Evolutionary conservation across 2,888 invertebrate species (phyloP).

Genomic region (Punctoribates punctum): DNA sequence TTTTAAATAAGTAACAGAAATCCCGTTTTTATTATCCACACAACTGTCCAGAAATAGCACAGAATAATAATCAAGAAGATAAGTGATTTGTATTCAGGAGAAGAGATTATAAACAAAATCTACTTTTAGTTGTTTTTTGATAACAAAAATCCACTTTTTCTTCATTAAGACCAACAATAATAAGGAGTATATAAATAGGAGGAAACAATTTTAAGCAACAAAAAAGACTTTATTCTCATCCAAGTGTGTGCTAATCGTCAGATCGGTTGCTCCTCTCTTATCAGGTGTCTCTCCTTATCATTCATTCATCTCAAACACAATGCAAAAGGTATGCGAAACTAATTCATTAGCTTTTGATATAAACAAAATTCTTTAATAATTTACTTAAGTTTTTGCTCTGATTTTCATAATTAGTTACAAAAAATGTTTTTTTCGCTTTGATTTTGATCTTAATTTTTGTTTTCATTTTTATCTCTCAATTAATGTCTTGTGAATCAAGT

Average conservation of each 20-base stretch:
- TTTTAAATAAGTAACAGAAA: not conserved
- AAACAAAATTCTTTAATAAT: not conserved
- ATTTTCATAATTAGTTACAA: not conserved
- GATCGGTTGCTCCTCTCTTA: not conserved
- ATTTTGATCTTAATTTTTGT: not conserved
- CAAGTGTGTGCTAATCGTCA: not conserved
- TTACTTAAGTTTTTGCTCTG: not conserved
- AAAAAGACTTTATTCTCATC: not conserved
- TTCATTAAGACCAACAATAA: not conserved
- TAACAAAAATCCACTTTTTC: not conserved
- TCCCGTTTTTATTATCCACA: not conserved
- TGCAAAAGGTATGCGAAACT: not conserved
- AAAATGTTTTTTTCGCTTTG: not conserved
- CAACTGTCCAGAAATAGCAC: not conserved
- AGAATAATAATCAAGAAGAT: not conserved
- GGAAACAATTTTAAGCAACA: not conserved
- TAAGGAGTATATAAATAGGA: slow-evolving; percentile 1
- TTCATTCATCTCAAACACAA: not conserved
- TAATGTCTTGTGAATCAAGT: not conserved
- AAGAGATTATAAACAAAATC: not conserved
- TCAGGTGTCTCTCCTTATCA: not conserved
- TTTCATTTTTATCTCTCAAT: not conserved
- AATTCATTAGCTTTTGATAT: not conserved
- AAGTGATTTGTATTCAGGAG: not conserved
- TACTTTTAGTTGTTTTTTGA: not conserved